phyloP scores from a whole-genome alignment of 2,888 invertebrate genomes.

The Xylota segnis region DNA sequence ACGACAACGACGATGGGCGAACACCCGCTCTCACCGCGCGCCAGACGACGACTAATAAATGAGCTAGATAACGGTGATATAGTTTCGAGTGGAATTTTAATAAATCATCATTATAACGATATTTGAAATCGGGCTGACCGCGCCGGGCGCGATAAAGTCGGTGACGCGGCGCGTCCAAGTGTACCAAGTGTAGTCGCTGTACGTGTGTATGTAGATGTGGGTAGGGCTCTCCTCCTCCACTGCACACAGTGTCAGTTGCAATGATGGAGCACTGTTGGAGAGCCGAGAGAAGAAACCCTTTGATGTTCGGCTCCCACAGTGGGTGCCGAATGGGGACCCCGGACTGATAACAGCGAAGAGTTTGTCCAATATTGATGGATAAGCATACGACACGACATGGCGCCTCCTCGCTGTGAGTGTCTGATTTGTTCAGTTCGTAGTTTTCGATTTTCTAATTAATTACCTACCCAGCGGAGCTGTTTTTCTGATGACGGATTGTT shows the following conservation, averaged over 20 bases:
- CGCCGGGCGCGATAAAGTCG: slow-evolving; percentile 61
- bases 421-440: slow-evolving; percentile 37
- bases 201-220: not conserved
- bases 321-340: slow-evolving; percentile 47
- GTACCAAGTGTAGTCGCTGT: not conserved
- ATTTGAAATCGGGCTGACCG: slow-evolving; percentile 65
- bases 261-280: slow-evolving; percentile 60
- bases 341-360: slow-evolving; percentile 52
- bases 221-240: slow-evolving; percentile 22
- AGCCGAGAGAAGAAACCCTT: slow-evolving; percentile 60
- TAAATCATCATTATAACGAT: slow-evolving; percentile 76
- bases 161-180: slow-evolving; percentile 48
- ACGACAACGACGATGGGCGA: slow-evolving; percentile 65
- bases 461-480: slow-evolving; percentile 40
- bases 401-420: slow-evolving; percentile 40
- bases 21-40: not conserved
- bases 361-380: slow-evolving; percentile 70
- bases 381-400: slow-evolving; percentile 41
- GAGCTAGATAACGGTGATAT: slow-evolving; percentile 76
- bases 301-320: slow-evolving; percentile 51
- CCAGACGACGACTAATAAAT: slow-evolving; percentile 74
- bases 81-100: slow-evolving; percentile 76
- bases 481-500: slow-evolving; percentile 7
- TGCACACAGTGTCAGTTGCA: slow-evolving; percentile 1
- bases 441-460: slow-evolving; percentile 73